Base-by-base conservation (phyloP, 2,888 invertebrate genomes). In the Thymelicus acteon region DNA sequence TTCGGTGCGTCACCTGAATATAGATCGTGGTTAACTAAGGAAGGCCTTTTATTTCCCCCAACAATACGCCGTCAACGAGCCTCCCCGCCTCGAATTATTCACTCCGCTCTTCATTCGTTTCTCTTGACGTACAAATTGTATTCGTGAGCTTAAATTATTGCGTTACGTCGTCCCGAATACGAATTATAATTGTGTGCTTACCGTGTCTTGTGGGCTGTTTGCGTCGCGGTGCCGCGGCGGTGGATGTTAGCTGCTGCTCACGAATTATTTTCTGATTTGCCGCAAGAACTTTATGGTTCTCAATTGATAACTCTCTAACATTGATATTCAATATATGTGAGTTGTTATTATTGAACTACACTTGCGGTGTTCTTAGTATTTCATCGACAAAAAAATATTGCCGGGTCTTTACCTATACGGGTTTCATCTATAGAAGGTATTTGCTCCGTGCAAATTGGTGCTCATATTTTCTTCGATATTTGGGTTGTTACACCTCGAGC, bases 71-170 rank as follows among this genome's bases (percentile, higher is more conserved):
- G 78, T 79, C 80, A 79, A 78, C 82, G 77, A 77, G 76, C 76
- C 79, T 78, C 79, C 79, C 77, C 78, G 77, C 78, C 78, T 75
- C 77, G 78, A 85, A 89, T 89, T 87, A 88, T 87, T 87, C 87
- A 85, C 85, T 84, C 77, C 78, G 78, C 83, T 86, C 85, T 88
- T 85, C 86, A 89, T 89, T 87, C 85, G 84, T 86, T 85, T 82
- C 82, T 82, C 81, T 77, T 86, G 85, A 86, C 87, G 80, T 81
- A 83, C 86, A 89, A 89, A 89, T 88, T 89, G 87, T 88, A 84
- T 86, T 82, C 82, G 86, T 87, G 83, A 89, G 85, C 83, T 82
- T 87, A 87, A 89, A 89, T 88, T 87, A 89, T 89, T 84, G 81
- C 82, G 81, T 82, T 77, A 80, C 80, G 75, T 77, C 80, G 79